Evolutionary conservation across 53 echinoderm and acorn worm genomes (phyloP).

Genomic region (Paelopatides confundens): DNA sequence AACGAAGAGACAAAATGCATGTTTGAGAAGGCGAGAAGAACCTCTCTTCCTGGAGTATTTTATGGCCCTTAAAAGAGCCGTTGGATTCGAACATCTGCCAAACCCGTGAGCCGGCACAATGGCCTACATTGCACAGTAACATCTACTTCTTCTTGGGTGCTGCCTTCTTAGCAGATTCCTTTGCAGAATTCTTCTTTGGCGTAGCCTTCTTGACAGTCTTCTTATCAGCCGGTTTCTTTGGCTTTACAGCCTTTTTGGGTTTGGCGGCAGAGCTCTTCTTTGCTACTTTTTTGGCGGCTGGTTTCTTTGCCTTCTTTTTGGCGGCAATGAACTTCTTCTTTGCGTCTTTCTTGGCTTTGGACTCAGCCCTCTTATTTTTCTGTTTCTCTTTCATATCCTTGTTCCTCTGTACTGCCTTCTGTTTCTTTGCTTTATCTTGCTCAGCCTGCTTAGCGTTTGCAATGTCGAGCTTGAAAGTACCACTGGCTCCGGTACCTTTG

Average conservation of each 20-base stretch:
- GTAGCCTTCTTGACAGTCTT: conserved; percentile 45
- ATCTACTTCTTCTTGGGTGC: conserved; percentile 55
- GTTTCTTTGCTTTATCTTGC: conserved; percentile 65
- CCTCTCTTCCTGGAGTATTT: neutral
- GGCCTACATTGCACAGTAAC: no score
- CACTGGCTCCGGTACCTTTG: conserved; percentile 82
- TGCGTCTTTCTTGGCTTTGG: conserved; percentile 41
- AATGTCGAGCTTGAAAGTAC: conserved; percentile 77
- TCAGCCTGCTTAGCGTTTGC: conserved; percentile 66
- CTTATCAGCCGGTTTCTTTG: conserved; percentile 61
- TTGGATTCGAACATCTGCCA: neutral
- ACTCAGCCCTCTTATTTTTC: conserved; percentile 33
- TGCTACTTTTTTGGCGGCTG: conserved; percentile 61
- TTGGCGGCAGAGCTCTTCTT: conserved; percentile 56
- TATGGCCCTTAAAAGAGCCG: neutral
- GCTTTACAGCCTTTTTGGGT: neutral
- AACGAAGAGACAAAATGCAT: no score
- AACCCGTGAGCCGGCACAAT: no score
- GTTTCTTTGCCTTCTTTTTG: conserved; percentile 24
- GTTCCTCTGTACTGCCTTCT: conserved; percentile 65
- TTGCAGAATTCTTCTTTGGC: conserved; percentile 64
- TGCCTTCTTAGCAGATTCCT: conserved; percentile 41
- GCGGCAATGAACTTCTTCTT: conserved; percentile 49
- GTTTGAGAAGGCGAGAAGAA: neutral
- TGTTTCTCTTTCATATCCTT: conserved; percentile 58